Evolutionary conservation across 2,797 vertebrate genomes (phyloP).

Genomic region (Acipenser ruthenus): DNA sequence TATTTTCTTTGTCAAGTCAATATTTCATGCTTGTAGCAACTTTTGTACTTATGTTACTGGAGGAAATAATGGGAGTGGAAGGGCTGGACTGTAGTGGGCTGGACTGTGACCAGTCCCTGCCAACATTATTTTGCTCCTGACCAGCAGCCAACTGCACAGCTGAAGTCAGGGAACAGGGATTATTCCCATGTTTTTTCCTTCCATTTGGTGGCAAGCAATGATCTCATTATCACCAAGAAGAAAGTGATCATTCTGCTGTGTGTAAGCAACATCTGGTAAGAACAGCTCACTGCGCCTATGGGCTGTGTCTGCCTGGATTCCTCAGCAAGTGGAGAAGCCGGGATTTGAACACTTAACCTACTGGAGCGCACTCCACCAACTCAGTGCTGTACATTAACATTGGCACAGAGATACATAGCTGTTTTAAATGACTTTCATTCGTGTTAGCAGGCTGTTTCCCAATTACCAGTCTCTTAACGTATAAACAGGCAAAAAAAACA

Average conservation of each 20-base stretch:
- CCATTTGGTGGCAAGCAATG: neutral
- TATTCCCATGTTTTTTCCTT: neutral
- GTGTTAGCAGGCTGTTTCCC: too few species aligned
- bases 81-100: neutral
- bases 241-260: conserved; percentile 2
- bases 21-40: too few species aligned
- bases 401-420: too few species aligned
- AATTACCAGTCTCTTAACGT: too few species aligned
- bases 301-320: neutral
- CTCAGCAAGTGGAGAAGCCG: neutral
- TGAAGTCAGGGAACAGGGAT: conserved; percentile 1
- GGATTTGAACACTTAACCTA: neutral
- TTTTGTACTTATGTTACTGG: neutral
- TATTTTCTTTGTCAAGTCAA: too few species aligned
- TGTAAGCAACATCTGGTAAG: conserved; percentile 1
- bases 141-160: neutral
- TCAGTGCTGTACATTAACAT: too few species aligned
- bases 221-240: neutral
- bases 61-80: neutral
- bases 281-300: neutral
- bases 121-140: neutral
- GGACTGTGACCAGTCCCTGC: neutral
- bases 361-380: neutral
- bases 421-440: too few species aligned
- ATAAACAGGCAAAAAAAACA: too few species aligned